Conservation (phyloP, 2,797 vertebrate species). For the Darevskia nairensis region DNA sequence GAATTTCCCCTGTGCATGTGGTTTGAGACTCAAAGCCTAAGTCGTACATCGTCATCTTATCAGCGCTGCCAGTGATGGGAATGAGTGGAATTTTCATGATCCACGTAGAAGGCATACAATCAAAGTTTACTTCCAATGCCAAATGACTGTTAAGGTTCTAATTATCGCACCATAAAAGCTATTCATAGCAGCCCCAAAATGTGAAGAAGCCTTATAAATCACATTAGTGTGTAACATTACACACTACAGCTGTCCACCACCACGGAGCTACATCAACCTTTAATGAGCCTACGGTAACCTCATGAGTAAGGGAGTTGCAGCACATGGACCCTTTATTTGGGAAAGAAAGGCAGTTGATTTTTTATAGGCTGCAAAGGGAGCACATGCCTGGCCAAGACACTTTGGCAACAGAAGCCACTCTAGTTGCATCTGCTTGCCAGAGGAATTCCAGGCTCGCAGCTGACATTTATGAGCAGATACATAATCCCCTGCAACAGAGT, state of each 20-base stretch:
- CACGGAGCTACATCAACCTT: slow-evolving; percentile 21
- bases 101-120: not conserved
- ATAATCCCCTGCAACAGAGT: slow-evolving; percentile 44
- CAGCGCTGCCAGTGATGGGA: not conserved
- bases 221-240: not conserved
- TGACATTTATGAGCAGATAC: slow-evolving; percentile 51
- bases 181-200: slow-evolving; percentile 8
- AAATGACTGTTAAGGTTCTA: not conserved
- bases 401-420: slow-evolving; percentile 24
- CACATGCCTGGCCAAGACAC: slow-evolving; percentile 22
- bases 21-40: not conserved
- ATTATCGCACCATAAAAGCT: slow-evolving; percentile 2
- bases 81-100: not conserved
- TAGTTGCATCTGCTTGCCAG: slow-evolving; percentile 35
- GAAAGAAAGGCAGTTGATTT: slow-evolving; percentile 23
- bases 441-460: slow-evolving; percentile 44
- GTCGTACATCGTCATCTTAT: not conserved
- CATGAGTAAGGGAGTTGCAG: not conserved
- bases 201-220: slow-evolving; percentile 3
- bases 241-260: not conserved
- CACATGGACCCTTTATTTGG: slow-evolving; percentile 14
- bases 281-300: slow-evolving; percentile 11
- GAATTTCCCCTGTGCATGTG: not conserved
- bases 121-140: not conserved
- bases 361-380: not conserved